Evolutionary conservation across 2,113 vertebrate species (phyloP), one percentile per base, ranked within the genome.

Genomic region (Upupa epops): DNA sequence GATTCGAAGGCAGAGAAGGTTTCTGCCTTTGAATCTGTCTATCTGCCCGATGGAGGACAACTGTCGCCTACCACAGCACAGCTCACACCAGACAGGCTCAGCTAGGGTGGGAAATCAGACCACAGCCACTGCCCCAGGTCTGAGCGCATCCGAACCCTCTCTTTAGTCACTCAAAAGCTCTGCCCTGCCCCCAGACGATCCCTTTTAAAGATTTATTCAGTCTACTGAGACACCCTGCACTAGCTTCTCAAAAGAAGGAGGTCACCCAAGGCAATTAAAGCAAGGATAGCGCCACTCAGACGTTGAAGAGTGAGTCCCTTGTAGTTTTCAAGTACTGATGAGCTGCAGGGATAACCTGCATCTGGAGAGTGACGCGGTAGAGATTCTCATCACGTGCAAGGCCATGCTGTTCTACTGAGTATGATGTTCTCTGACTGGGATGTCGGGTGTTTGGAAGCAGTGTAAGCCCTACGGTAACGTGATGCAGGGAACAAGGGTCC

Each of bases 241-340:
- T 19, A 70, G 59, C 48, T 87, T 76, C 82, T 85, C 20, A 2
- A 71, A 92, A 88, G 83, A 49, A 95, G 58, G 49, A 93, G 87
- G 90, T 92, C 86, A 87, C 73, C 92, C 59, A 73, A 84, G 83
- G 93, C 66, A 89, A 89, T 77, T 56, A 86, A 78, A 93, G 37
- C 61, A 79, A 0, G 1, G 72, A 81, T 63, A 93, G 72, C 82
- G 66, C 77, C 64, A 56, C 64, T 86, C 81, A 86, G 78, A 46
- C 54, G 68, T 84, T 77, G 46, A 93, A 88, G 92, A 93, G 28
- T 70, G 79, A 87, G 75, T 69, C 60, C 86, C 88, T 76, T 94
- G 89, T 87, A 73, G 37, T 80, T 85, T 70, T 45, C 58, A 61
- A 80, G 83, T 6, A 88, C 77, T 88, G 78, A 79, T 94, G 51